Evolutionary conservation across 2,113 vertebrate genomes (phyloP), one percentile per base, ranked within the genome.

Genomic region (Psilopogon haemacephalus): DNA sequence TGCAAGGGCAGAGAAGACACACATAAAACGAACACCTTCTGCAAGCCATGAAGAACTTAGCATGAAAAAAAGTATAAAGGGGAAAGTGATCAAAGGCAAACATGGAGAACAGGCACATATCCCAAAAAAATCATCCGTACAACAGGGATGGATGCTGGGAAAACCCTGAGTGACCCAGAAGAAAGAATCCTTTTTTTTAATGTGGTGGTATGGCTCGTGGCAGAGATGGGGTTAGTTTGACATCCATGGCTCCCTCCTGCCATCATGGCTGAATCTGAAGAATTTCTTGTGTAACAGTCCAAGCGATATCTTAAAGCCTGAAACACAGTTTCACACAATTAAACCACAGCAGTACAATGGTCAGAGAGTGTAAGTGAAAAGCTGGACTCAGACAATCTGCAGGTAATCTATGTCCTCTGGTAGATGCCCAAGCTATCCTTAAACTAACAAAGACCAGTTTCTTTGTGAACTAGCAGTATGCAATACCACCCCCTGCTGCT

Each of bases 11-110:
- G 33, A 69, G 40, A 67, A 90, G 88, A 81, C 19, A 63, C 11
- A 30, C 32, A n/a, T 55, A 54, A 82, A 94, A 78, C 50, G 63
- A 92, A 86, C 6, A 16, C 11, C 17, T 63, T 84, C 56, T 79
- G 58, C 44, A 88, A 95, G 63, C 70, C 87, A 64, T 52, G 59
- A 80, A 83, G 75, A 89, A 91, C 52, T 84, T 62, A 78, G 37
- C 71, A 90, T 20, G 58, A 67, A 60, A 84, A 69, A 17, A 38
- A 46, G 26, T 32, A 58, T 21, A 81, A 81, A 81, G 33, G 13
- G 32, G 11, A 70, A 86, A 38, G 54, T 90, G 56, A 37, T 12
- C 27, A 69, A 83, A 64, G 48, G n/a, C n/a, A 86, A 69, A 18
- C 82, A 21, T 9, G 90, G 62, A 58, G 35, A 90, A 69, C 37